These are phyloP conservation scores for Phainopepla nitens DNA, from an alignment of 2,113 vertebrate species.

Conservation along the genomic window DNA sequence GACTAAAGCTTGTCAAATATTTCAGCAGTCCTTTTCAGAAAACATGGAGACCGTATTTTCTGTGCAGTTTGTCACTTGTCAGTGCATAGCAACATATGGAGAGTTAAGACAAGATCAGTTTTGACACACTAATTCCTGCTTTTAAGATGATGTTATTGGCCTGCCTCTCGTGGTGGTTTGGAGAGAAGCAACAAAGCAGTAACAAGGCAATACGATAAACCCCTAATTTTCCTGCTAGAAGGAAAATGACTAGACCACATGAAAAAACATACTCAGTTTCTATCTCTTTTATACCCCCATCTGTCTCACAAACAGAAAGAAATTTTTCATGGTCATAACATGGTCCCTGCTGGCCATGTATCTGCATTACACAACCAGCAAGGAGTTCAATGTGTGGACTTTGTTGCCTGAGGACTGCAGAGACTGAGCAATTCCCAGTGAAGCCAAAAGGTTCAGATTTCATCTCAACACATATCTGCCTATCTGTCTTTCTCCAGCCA, in stretches of 20 bases:
- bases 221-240: background rate
- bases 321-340: background rate
- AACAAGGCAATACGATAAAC: background rate
- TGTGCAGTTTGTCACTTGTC: background rate
- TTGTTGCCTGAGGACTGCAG: background rate
- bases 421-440: background rate
- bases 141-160: background rate
- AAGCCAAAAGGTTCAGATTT: background rate
- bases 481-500: background rate
- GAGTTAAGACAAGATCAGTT: background rate
- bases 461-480: background rate
- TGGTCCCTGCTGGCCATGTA: background rate
- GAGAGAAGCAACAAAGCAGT: background rate
- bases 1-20: constrained; percentile 17
- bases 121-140: background rate
- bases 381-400: background rate
- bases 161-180: background rate
- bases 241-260: background rate
- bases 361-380: background rate
- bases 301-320: background rate
- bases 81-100: background rate
- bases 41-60: background rate
- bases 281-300: background rate
- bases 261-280: background rate
- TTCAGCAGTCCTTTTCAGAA: background rate